These are phyloP conservation scores for Apodemus agrarius DNA, from an alignment of 2,797 vertebrate genomes.

Conservation along the genomic window DNA sequence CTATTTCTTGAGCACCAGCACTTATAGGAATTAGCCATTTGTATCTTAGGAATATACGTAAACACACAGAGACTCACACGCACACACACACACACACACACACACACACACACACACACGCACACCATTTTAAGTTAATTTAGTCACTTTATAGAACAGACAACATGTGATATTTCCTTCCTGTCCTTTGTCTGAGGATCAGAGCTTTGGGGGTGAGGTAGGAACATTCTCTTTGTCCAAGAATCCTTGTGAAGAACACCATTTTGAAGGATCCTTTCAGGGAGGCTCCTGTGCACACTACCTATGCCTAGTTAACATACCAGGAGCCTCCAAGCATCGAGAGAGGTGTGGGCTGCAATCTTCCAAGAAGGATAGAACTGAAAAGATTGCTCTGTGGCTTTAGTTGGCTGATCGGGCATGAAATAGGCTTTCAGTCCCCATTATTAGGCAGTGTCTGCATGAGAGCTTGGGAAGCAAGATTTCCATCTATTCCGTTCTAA, in stretches of 20 bases:
- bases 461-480: not conserved
- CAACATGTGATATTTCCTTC: not conserved
- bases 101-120: not conserved
- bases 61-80: not conserved
- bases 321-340: not conserved
- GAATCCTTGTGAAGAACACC: not conserved
- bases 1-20: not conserved
- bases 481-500: not conserved
- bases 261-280: not conserved
- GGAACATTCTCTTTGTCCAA: not conserved
- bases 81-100: not conserved
- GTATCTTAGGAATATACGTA: not conserved
- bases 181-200: not conserved
- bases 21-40: not conserved
- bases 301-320: not conserved
- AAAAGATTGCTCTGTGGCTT: not conserved
- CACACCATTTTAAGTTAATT: not conserved
- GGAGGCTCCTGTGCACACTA: not conserved
- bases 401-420: not conserved
- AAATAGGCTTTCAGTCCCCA: not conserved
- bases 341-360: not conserved
- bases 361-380: not conserved
- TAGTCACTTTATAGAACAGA: not conserved
- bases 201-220: not conserved
- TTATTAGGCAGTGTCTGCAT: not conserved